These are phyloP conservation scores for Enteromius unitaeniatus DNA, from an alignment of 2,797 vertebrate species.

Conservation along the genomic window DNA sequence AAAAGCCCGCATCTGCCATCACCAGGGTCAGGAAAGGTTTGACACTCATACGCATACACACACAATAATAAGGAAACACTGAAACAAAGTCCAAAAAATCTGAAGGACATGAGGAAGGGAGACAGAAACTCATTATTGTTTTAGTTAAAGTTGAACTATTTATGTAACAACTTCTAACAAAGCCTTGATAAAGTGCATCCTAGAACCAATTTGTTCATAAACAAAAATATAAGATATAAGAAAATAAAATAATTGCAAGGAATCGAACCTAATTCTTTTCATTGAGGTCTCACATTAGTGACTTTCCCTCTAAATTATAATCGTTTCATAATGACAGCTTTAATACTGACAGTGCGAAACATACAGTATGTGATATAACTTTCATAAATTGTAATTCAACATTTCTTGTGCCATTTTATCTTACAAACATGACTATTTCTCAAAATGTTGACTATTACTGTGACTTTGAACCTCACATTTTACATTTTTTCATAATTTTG, in stretches of 20 bases:
- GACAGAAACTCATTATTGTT: slow-evolving; percentile 14
- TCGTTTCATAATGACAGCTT: neutral
- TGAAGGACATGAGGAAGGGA: slow-evolving; percentile 20
- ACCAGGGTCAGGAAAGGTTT: slow-evolving; percentile 31
- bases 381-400: neutral
- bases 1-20: slow-evolving; percentile 25
- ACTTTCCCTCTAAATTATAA: neutral
- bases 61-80: slow-evolving; percentile 25
- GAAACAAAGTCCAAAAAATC: neutral
- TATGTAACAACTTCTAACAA: neutral
- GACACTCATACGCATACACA: slow-evolving; percentile 7
- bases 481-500: neutral
- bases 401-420: neutral
- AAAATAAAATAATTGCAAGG: neutral
- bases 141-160: neutral
- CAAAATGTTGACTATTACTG: neutral
- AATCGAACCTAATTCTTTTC: neutral
- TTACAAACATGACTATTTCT: neutral
- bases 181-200: neutral
- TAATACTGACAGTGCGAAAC: neutral
- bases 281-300: too few relatives aligned
- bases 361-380: too few relatives aligned
- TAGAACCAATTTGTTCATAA: neutral
- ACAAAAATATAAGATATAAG: neutral
- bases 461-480: neutral